Base-by-base conservation (phyloP, 2,888 invertebrate genomes). In the Xylocampa areola region DNA sequence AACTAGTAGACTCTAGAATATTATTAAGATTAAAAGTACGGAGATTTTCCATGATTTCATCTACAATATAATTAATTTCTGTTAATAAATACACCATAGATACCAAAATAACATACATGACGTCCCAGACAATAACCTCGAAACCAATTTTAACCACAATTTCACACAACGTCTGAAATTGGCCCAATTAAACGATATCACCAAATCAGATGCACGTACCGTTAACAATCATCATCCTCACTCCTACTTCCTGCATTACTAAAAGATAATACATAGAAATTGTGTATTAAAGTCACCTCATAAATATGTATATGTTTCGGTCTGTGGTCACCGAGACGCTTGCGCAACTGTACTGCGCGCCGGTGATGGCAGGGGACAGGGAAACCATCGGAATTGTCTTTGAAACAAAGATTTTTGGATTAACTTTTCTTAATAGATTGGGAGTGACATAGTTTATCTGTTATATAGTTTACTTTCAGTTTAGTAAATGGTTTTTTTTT, bases 221-320 rank as follows among this genome's bases (percentile, higher is more conserved):
- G 92, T 92, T 93, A 91, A 90, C 91, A 90, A 91, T 89, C 87
- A 88, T 80, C 82, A 81, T 83, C 57, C 55, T 82, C 84, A 85
- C 81, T 80, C 76, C 88, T 73, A 88, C 90, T 94, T 94, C 93
- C 93, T 92, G 91, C 88, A 89, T 91, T 91, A 91, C 90, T 83
- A 79, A 79, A 85, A 92, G 92, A 92, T 93, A 92, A 92, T 91
- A 93, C 92, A 93, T 93, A 92, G 92, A 94, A 93, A 93, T 92
- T 91, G 92, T 94, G 90, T 91, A 93, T 92, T 92, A 92, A 87
- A 91, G 88, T 88, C 88, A 85, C 84, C 89, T 94, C 91, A 93
- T 94, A 91, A 91, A 94, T 94, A 94, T 94, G 92, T 88, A 93
- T 94, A 86, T 86, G 93, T 91, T 85, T 91, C 93, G 93, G 88